Percentiles rank a stretch among this genome's conserved stretches.
Evolutionary conservation across 2,797 vertebrate genomes (phyloP).

Genomic region (Coregonus ussuriensis): DNA sequence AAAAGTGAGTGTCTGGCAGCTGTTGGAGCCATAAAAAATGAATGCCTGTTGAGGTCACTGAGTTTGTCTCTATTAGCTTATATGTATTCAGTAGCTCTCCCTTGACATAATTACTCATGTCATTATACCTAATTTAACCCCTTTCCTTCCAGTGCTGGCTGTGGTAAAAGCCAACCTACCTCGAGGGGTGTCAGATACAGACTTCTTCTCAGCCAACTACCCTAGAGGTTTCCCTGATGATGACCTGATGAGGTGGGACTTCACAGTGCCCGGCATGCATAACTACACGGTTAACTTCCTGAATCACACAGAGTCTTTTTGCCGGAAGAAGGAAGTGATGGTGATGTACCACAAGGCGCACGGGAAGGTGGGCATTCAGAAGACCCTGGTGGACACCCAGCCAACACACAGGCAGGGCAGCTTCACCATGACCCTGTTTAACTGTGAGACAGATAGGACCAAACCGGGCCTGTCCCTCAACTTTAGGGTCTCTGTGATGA

Average conservation of each 20-base stretch:
- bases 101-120: not conserved
- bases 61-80: not conserved
- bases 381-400: constrained; percentile 59
- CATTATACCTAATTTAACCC: not conserved
- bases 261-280: constrained; percentile 79
- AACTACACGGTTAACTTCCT: constrained; percentile 81
- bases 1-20: constrained; percentile 59
- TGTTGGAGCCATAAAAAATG: not conserved
- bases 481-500: constrained; percentile 70
- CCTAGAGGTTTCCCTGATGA: constrained; percentile 77
- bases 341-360: constrained; percentile 76
- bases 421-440: constrained; percentile 73
- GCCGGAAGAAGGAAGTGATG: constrained; percentile 73
- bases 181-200: constrained; percentile 68
- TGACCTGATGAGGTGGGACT: constrained; percentile 85
- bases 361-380: constrained; percentile 20
- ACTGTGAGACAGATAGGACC: constrained; percentile 63
- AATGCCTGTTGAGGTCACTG: not conserved
- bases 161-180: constrained; percentile 82
- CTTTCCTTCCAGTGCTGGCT: constrained; percentile 68
- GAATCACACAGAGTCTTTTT: constrained; percentile 77
- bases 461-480: constrained; percentile 59
- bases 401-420: constrained; percentile 67
- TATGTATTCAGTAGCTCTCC: not conserved
- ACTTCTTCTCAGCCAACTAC: constrained; percentile 84